Evolutionary conservation across 2,113 vertebrate species (phyloP), one percentile per base, ranked within the genome.

Genomic region (Ifrita kowaldi): DNA sequence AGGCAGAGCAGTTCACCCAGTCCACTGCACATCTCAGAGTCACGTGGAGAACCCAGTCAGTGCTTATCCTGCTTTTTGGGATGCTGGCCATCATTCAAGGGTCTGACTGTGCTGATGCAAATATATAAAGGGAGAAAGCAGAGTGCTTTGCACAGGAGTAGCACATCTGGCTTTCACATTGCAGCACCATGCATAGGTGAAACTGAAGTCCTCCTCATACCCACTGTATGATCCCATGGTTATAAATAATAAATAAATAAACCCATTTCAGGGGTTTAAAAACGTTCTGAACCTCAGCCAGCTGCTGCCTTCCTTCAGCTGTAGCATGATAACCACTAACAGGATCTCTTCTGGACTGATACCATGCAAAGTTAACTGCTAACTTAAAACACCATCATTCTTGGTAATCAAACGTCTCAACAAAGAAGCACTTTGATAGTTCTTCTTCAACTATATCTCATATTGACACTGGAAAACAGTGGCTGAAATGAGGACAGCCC

Each of bases 401-500:
- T 26, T 23, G 16, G 22, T 52, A 79, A 71, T 60, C 42, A 69
- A 85, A 28, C 13, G 0, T 0, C 33, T 62, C 16, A 65, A 41
- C 11, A 73, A 78, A 68, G n/a, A 9, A 49, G 18, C 8, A 69
- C 28, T 83, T 83, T 39, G 70, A 44, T 68, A 85, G 3, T 10
- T 22, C 11, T 75, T 80, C 24, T 83, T 75, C 30, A 7, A 3
- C 67, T 62, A 17, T 94, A 76, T 88, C 75, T 93, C 74, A 77
- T 46, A 69, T 2, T 80, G 90, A 62, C 62, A 33, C 28, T 49
- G 62, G 74, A 85, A 93, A 93, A 88, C 46, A 88, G 75, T 60
- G 62, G 37, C 46, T 94, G 75, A 83, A 93, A 96, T 56, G 57
- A 90, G 70, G 57, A 87, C 75, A 79, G 74, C 44, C 39, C 23